A percentile compares a stretch with the other conserved stretches of the same genome.
Conservation (phyloP, 1,140 invertebrate genomes). For the Melipona quadrifasciata region DNA sequence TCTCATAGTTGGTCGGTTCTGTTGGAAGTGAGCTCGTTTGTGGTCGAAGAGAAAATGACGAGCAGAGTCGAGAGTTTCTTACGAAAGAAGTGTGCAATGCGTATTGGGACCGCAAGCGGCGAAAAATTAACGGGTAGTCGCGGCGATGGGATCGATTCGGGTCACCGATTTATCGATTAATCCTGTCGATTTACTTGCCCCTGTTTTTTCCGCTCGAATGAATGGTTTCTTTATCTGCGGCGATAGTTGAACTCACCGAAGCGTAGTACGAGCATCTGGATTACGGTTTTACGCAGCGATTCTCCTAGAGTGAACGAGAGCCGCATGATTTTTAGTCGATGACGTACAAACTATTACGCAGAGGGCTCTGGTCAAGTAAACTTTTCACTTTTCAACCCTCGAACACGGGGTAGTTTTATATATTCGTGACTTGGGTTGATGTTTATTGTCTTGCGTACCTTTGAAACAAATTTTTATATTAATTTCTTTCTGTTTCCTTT, state of each 20-base stretch:
- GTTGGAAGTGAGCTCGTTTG: neutral
- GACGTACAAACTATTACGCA: neutral
- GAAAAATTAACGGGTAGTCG: neutral
- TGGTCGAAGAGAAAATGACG: neutral
- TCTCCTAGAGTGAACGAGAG: neutral
- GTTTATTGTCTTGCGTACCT: too few species aligned
- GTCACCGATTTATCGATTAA: slow-evolving; percentile 19
- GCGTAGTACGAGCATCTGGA: neutral
- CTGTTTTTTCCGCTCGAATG: neutral
- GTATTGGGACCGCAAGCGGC: neutral
- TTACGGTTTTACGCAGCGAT: neutral
- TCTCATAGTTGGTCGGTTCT: neutral
- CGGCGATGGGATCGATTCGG: slow-evolving; percentile 8
- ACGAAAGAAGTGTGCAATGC: neutral
- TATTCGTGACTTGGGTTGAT: too few species aligned
- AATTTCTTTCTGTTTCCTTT: too few species aligned
- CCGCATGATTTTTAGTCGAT: neutral
- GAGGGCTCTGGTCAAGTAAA: neutral
- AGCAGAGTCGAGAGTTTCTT: neutral
- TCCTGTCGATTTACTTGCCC: slow-evolving; percentile 3
- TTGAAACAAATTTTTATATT: too few species aligned
- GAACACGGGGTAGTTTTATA: too few species aligned
- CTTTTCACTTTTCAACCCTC: neutral
- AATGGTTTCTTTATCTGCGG: slow-evolving; percentile 34
- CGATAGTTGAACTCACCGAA: neutral